Evolutionary conservation across 2,797 vertebrate genomes (phyloP).

Genomic region (Notolepis coatsorum): DNA sequence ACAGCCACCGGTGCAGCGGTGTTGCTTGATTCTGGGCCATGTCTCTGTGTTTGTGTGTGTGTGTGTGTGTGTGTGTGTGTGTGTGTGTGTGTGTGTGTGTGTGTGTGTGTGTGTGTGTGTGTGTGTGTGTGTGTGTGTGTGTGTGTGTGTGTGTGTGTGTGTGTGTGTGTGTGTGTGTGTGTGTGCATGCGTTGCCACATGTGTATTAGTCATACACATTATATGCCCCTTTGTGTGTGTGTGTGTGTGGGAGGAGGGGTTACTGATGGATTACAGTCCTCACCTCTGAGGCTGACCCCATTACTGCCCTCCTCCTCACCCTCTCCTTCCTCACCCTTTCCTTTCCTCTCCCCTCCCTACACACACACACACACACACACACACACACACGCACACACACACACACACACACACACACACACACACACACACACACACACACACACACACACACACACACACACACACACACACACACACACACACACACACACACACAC

Average conservation of each 20-base stretch:
- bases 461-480: not conserved
- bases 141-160: constrained; percentile 32
- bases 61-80: constrained; percentile 5
- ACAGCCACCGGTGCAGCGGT: constrained; percentile 33
- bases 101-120: constrained; percentile 37
- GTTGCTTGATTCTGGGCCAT: no score
- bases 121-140: constrained; percentile 16
- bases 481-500: constrained; percentile 5
- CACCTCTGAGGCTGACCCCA: constrained; percentile 77
- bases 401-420: constrained; percentile 17
- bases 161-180: constrained; percentile 8
- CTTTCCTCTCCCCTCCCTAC: not conserved
- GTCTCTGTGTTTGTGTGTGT: not conserved
- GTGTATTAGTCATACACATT: no score
- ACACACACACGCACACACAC: not conserved
- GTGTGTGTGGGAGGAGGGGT: constrained; percentile 60
- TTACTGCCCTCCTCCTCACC: constrained; percentile 68
- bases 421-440: constrained; percentile 18
- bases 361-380: not conserved
- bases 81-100: constrained; percentile 27
- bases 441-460: not conserved
- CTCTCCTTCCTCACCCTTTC: constrained; percentile 34
- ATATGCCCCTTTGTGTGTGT: not conserved
- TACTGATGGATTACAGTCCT: constrained; percentile 78
- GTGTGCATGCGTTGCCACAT: not conserved